Evolutionary conservation across 1,140 invertebrate species (phyloP), one percentile per base, ranked within the genome.

Genomic region (Pseudobourletiella spinata): DNA sequence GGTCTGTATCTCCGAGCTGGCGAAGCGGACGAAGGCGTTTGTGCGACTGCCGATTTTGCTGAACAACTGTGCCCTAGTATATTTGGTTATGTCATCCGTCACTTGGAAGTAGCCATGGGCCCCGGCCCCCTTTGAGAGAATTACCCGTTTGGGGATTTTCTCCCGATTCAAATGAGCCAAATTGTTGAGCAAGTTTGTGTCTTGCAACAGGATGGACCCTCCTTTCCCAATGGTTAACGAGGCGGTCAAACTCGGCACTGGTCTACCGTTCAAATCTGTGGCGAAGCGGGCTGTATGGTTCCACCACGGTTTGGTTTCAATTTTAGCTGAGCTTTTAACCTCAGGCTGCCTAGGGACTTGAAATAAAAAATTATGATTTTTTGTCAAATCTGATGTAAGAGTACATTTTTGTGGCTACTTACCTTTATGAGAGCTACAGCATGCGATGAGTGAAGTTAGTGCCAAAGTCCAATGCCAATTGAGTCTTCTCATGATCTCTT

Each of bases 101-200:
- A 60, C 42, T 43, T 50, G 51, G 25, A 65, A 65, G 8, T 24
- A 25, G 6, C 63, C 63, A 24, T 29, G 39, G 51, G 63, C 63
- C 16, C 63, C 57, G 30, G 51, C 90, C 70, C 95, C 95, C 77
- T 97, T 98, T 0, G 95, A 95, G 76, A 98, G 95, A 0, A 98
- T 95, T 0, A 98, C 95, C 72, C 95, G 81, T 75, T 98, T 95
- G 0, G 95, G 95, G 70, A 98, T 98, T 59, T 95, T 80, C 75
- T 99, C 94, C 18, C 90, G 76, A 66, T 86, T 83, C 69, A 97
- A 92, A 74, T 95, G 90, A 0, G 88, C 84, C 69, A 95, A 79
- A 72, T 95, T 88, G 72, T 98, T 93, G 61, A 94, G 74, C 66
- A 86, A 89, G 28, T 83, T 82, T 64, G 85, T 83, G 75, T 98